Conservation (phyloP, 1,140 invertebrate species). For the Achroia grisella region DNA sequence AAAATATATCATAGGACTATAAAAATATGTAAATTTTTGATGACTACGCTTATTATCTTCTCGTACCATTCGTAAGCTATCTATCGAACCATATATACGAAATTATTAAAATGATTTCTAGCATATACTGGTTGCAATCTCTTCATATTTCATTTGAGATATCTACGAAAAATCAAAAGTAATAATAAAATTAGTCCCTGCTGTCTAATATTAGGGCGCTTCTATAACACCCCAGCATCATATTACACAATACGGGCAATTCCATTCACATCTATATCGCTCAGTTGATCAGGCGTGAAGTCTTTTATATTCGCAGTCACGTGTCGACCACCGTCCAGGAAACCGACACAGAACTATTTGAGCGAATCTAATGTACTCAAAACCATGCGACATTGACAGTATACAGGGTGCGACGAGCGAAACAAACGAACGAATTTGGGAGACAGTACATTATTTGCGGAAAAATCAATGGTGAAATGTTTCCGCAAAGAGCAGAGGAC, state of each 20-base stretch:
- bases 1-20: too few species aligned
- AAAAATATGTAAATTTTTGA: too few species aligned
- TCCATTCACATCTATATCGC: conserved; percentile 57
- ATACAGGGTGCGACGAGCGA: conserved; percentile 12
- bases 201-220: too few species aligned
- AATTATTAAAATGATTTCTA: too few species aligned
- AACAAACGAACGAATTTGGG: conserved; percentile 25
- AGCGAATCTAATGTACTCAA: conserved; percentile 67
- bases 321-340: conserved; percentile 59
- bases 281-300: conserved; percentile 61
- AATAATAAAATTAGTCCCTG: too few species aligned
- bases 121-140: too few species aligned
- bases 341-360: conserved; percentile 54
- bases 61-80: too few species aligned
- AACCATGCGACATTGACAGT: conserved; percentile 45
- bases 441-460: conserved; percentile 59
- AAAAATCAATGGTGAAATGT: conserved; percentile 66
- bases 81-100: too few species aligned
- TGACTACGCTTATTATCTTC: too few species aligned
- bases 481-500: conserved; percentile 47
- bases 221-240: conserved; percentile 29
- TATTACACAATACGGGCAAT: conserved; percentile 63
- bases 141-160: too few species aligned
- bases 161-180: too few species aligned
- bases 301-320: conserved; percentile 65